phyloP scores from a whole-genome alignment of 1,140 invertebrate genomes.

The Telenomus remus region DNA sequence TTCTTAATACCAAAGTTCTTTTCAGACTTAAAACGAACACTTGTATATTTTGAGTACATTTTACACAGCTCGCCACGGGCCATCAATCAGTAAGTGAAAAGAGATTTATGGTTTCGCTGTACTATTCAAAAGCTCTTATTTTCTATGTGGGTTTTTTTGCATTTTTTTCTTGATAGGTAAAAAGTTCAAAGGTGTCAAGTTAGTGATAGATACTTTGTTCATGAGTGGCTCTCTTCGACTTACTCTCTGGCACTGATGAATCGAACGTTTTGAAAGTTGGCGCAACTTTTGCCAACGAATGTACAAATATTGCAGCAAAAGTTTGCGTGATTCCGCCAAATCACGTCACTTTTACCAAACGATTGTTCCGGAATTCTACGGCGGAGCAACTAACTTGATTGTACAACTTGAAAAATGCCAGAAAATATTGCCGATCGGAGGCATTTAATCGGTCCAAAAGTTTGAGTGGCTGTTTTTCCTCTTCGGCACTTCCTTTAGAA shows the following conservation, averaged over 20 bases:
- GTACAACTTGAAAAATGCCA: conserved; percentile 20
- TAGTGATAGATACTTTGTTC: conserved; percentile 12
- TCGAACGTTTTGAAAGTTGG: conserved; percentile 1
- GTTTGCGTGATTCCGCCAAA: background rate
- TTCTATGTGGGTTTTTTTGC: conserved; percentile 24
- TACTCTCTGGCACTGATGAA: background rate
- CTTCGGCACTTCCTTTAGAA: conserved; percentile 40
- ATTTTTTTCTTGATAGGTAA: conserved; percentile 35
- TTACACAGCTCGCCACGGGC: conserved; percentile 43
- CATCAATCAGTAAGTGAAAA: conserved; percentile 53
- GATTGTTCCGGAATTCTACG: conserved; percentile 23
- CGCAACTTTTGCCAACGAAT: background rate
- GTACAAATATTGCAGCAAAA: background rate
- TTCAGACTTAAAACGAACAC: too few relatives aligned
- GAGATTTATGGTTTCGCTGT: conserved; percentile 38
- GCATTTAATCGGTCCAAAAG: conserved; percentile 53
- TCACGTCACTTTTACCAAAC: conserved; percentile 13
- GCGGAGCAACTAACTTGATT: conserved; percentile 28
- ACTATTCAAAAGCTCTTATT: conserved; percentile 29
- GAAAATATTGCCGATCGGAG: conserved; percentile 42
- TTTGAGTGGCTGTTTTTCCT: conserved; percentile 38
- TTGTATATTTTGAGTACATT: conserved; percentile 18
- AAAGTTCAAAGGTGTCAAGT: conserved; percentile 34
- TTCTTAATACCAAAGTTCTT: too few relatives aligned
- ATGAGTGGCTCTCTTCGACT: conserved; percentile 4